phyloP scores from a whole-genome alignment of 2,888 invertebrate genomes.

The Rugalucina vietnamica region DNA sequence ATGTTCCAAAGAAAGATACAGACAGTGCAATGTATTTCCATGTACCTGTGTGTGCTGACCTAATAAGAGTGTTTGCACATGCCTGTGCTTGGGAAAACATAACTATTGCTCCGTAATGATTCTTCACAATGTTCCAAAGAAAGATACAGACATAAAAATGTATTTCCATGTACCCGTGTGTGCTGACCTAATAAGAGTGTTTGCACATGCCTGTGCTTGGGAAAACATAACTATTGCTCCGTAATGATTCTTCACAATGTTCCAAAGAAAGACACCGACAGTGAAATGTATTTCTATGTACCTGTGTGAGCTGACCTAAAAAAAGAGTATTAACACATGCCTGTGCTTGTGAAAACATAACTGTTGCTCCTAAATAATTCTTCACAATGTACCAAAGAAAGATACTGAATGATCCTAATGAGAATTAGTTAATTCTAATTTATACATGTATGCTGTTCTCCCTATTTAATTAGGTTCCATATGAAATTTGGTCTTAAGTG shows the following conservation, averaged over 20 bases:
- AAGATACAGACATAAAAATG: background rate
- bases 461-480: too few relatives aligned
- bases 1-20: background rate
- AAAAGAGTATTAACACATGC: background rate
- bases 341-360: constrained; percentile 2
- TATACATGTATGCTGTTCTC: too few relatives aligned
- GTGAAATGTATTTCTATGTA: background rate
- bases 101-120: background rate
- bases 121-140: background rate
- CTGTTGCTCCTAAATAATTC: too few relatives aligned
- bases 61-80: background rate
- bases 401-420: too few relatives aligned
- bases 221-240: background rate
- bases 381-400: too few relatives aligned
- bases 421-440: too few relatives aligned
- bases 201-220: constrained; percentile 5
- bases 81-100: background rate
- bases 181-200: background rate
- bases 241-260: background rate
- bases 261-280: background rate
- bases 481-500: too few relatives aligned
- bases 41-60: background rate
- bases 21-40: background rate
- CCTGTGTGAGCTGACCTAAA: background rate
- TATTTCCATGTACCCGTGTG: background rate